phyloP scores from a whole-genome alignment of 2,113 vertebrate species.

The Perognathus longimembris region DNA sequence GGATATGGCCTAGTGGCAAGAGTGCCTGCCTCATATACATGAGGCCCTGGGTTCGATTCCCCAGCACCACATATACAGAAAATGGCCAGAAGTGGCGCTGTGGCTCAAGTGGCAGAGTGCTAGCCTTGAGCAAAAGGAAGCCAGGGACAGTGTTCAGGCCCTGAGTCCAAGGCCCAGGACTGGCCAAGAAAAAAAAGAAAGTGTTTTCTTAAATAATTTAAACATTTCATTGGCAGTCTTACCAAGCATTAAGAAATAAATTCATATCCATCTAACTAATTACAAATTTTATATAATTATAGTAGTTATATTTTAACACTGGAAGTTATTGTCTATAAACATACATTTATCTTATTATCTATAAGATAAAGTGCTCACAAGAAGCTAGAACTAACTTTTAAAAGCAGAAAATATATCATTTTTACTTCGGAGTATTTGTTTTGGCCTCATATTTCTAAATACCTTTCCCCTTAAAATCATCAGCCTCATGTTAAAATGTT shows the following conservation, averaged over 20 bases:
- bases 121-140: too few species aligned
- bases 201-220: slow-evolving; percentile 28
- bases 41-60: too few species aligned
- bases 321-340: not conserved
- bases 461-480: not conserved
- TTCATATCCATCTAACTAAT: not conserved
- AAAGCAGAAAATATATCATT: not conserved
- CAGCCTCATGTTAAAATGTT: not conserved
- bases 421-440: slow-evolving; percentile 6
- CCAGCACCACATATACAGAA: too few species aligned
- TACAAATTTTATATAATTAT: slow-evolving; percentile 14
- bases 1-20: too few species aligned
- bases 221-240: slow-evolving; percentile 9
- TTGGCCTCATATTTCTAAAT: slow-evolving; percentile 11
- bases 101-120: too few species aligned
- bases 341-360: slow-evolving; percentile 6
- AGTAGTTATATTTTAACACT: slow-evolving; percentile 21
- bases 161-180: too few species aligned
- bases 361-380: not conserved
- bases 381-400: slow-evolving; percentile 43
- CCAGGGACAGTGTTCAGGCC: too few species aligned
- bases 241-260: slow-evolving; percentile 19
- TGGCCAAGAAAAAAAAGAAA: too few species aligned
- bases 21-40: too few species aligned
- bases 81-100: too few species aligned